Evolutionary conservation across 2,888 invertebrate genomes (phyloP).

Genomic region (Lasius platythorax): DNA sequence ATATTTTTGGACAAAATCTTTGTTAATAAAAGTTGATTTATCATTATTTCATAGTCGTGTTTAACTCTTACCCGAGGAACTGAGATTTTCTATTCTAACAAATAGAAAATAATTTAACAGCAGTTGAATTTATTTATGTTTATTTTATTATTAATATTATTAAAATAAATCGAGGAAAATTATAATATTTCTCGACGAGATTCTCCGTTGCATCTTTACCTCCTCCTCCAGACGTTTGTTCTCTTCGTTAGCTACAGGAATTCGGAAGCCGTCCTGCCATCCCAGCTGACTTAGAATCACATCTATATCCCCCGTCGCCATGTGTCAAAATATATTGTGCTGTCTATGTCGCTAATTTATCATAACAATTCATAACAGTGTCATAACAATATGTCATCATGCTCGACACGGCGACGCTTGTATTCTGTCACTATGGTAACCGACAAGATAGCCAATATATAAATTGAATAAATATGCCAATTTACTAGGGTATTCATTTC

Average conservation of each 20-base stretch:
- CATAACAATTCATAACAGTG: background rate
- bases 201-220: constrained; percentile 79
- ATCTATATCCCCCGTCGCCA: constrained; percentile 87
- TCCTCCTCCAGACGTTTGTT: constrained; percentile 88
- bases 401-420: constrained; percentile 46
- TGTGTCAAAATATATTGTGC: constrained; percentile 45
- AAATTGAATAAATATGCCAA: no score
- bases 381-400: background rate
- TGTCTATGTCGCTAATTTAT: background rate
- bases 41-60: background rate
- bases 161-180: background rate
- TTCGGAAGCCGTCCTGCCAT: constrained; percentile 92
- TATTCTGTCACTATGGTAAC: constrained; percentile 65
- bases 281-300: constrained; percentile 90
- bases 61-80: background rate
- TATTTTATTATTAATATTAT: background rate
- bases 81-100: background rate
- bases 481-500: no score
- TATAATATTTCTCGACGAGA: background rate
- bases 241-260: constrained; percentile 93
- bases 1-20: background rate
- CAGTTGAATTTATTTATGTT: background rate
- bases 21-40: background rate
- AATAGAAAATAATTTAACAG: background rate
- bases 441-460: background rate